Percentiles rank a stretch among this genome's conserved stretches.
Evolutionary conservation across 2,888 invertebrate species (phyloP).

Genomic region (Hermaeophaga mercurialis): DNA sequence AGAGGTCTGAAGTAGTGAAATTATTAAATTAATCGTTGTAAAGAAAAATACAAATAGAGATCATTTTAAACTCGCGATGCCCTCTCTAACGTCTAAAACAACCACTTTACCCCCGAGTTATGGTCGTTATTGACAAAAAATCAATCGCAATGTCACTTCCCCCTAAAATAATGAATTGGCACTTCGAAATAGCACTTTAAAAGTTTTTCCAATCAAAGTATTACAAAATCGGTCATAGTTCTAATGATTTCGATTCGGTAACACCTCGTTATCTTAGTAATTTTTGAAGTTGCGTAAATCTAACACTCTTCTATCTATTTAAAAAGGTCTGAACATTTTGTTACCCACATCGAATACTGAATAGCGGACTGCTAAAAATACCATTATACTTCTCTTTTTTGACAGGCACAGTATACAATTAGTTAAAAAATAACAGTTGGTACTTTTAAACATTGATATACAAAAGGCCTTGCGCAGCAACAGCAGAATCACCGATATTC

Average conservation of each 20-base stretch:
- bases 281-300: constrained; percentile 32
- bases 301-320: constrained; percentile 36
- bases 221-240: constrained; percentile 8
- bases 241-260: neutral
- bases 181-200: constrained; percentile 58
- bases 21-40: constrained; percentile 49
- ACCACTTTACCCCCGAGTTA: constrained; percentile 3
- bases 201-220: constrained; percentile 27
- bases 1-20: constrained; percentile 27
- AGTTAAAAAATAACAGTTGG: constrained; percentile 51
- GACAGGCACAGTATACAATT: constrained; percentile 57
- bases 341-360: constrained; percentile 55
- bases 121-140: neutral
- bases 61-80: constrained; percentile 44
- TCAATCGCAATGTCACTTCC: constrained; percentile 18
- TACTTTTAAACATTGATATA: constrained; percentile 55
- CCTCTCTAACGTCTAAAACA: constrained; percentile 4
- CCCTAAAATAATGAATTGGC: constrained; percentile 56
- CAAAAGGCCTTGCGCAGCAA: constrained; percentile 27
- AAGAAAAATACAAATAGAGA: constrained; percentile 54
- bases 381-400: constrained; percentile 39
- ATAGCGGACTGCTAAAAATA: constrained; percentile 53
- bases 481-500: constrained; percentile 1
- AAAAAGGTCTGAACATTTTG: constrained; percentile 33
- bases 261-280: constrained; percentile 8